phyloP scores from a whole-genome alignment of 2,113 vertebrate genomes.

The Ammodytes marinus region DNA sequence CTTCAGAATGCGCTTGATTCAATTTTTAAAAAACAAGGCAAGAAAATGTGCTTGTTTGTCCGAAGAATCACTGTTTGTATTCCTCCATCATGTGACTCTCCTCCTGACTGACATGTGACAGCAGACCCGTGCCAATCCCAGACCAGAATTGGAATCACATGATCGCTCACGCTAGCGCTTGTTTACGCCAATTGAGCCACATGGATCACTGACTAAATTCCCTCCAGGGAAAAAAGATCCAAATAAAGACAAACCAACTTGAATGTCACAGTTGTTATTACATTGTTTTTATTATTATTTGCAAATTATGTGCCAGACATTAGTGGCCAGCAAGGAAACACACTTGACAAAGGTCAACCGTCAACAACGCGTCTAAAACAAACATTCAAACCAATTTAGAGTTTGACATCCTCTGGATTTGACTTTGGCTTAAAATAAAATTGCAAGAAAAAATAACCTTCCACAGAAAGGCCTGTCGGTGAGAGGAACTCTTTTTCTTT shows the following conservation, averaged over 20 bases:
- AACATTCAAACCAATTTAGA: slow-evolving; percentile 17
- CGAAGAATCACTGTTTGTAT: slow-evolving; percentile 75
- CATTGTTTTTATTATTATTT: neutral
- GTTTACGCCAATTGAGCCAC: slow-evolving; percentile 66
- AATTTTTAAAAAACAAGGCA: slow-evolving; percentile 66
- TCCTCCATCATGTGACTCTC: slow-evolving; percentile 80
- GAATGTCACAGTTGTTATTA: slow-evolving; percentile 8
- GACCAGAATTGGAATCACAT: slow-evolving; percentile 79
- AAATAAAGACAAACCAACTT: slow-evolving; percentile 13
- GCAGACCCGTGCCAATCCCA: slow-evolving; percentile 78
- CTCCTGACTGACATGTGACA: slow-evolving; percentile 87
- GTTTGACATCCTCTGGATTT: slow-evolving; percentile 38
- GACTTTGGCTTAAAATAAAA: slow-evolving; percentile 5
- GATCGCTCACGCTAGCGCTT: slow-evolving; percentile 65
- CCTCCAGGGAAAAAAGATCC: slow-evolving; percentile 39
- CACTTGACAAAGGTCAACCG: slow-evolving; percentile 20
- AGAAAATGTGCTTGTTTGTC: slow-evolving; percentile 74
- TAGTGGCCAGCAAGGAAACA: neutral
- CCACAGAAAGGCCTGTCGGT: neutral
- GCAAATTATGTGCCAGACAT: neutral
- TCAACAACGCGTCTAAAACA: slow-evolving; percentile 36
- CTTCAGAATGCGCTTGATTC: slow-evolving; percentile 71
- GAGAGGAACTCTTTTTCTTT: neutral
- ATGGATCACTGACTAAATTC: slow-evolving; percentile 64
- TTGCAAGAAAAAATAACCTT: neutral